These are phyloP conservation scores for Ectemnius lituratus DNA, from an alignment of 2,888 invertebrate species.

Conservation along the genomic window DNA sequence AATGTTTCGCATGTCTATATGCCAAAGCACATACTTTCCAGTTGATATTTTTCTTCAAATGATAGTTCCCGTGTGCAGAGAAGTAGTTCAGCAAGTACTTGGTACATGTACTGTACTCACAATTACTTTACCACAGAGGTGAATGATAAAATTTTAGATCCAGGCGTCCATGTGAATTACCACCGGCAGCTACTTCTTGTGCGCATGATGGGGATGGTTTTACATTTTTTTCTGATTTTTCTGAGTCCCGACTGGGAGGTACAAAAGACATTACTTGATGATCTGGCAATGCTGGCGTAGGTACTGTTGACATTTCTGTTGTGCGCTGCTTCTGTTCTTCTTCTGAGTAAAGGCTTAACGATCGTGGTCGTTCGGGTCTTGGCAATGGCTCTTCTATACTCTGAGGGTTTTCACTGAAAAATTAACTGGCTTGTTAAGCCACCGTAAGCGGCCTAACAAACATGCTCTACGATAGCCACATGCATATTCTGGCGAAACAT, in stretches of 20 bases:
- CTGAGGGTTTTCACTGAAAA: constrained; percentile 63
- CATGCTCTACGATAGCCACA: constrained; percentile 10
- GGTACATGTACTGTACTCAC: background rate
- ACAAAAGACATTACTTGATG: constrained; percentile 56
- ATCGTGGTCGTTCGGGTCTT: constrained; percentile 71
- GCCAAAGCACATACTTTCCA: too few relatives aligned
- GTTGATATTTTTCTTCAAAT: too few relatives aligned
- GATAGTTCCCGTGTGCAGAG: too few relatives aligned
- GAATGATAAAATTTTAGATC: constrained; percentile 90
- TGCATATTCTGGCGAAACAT: constrained; percentile 15
- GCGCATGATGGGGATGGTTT: constrained; percentile 68
- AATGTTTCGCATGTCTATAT: too few relatives aligned
- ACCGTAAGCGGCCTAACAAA: background rate
- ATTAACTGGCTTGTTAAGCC: constrained; percentile 49
- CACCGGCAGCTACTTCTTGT: constrained; percentile 68
- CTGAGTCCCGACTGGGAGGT: constrained; percentile 54
- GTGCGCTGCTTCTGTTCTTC: constrained; percentile 68
- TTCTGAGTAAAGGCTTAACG: constrained; percentile 71
- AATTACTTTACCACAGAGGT: constrained; percentile 83
- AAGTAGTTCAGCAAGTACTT: background rate
- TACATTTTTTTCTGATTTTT: constrained; percentile 51
- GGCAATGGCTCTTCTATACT: constrained; percentile 36
- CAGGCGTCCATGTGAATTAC: constrained; percentile 80
- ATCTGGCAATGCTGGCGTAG: constrained; percentile 63
- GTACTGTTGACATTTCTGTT: constrained; percentile 63